Conservation (phyloP, 2,888 invertebrate genomes). For the Tridacna crocea region DNA sequence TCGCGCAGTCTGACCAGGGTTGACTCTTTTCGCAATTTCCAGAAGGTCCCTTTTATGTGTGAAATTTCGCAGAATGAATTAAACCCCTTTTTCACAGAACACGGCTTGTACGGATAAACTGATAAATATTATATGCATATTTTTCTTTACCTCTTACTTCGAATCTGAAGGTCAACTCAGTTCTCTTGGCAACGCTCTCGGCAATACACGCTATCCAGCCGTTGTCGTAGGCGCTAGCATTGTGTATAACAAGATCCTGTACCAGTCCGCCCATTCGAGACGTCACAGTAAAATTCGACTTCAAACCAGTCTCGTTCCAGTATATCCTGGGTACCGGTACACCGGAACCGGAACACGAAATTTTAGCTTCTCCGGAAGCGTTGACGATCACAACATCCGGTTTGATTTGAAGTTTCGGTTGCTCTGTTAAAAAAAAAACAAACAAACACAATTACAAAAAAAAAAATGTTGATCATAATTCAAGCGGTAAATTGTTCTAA, state of each 20-base stretch:
- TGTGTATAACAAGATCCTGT: slow-evolving; percentile 51
- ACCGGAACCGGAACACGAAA: slow-evolving; percentile 60
- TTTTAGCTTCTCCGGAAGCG: slow-evolving; percentile 34
- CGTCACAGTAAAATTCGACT: slow-evolving; percentile 45
- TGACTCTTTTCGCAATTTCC: too few relatives aligned
- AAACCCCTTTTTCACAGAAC: too few relatives aligned
- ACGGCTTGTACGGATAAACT: too few relatives aligned
- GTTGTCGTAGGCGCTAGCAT: slow-evolving; percentile 60
- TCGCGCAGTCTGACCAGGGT: too few relatives aligned
- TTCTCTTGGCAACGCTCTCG: slow-evolving; percentile 59
- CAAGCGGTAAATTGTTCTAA: too few relatives aligned
- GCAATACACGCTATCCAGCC: slow-evolving; percentile 64
- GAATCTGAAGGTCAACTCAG: slow-evolving; percentile 39
- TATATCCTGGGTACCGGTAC: slow-evolving; percentile 53
- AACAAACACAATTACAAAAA: too few relatives aligned
- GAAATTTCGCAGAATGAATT: too few relatives aligned
- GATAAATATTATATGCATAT: too few relatives aligned
- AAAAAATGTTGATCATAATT: too few relatives aligned
- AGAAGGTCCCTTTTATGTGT: too few relatives aligned
- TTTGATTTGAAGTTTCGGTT: slow-evolving; percentile 51
- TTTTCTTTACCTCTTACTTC: slow-evolving; percentile 58
- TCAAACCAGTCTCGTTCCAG: slow-evolving; percentile 60
- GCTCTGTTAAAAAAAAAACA: slow-evolving; percentile 33
- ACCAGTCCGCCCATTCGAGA: slow-evolving; percentile 35
- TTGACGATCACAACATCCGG: slow-evolving; percentile 48